Evolutionary conservation across 2,797 vertebrate species (phyloP).

Genomic region (Toxotes lorentzi): DNA sequence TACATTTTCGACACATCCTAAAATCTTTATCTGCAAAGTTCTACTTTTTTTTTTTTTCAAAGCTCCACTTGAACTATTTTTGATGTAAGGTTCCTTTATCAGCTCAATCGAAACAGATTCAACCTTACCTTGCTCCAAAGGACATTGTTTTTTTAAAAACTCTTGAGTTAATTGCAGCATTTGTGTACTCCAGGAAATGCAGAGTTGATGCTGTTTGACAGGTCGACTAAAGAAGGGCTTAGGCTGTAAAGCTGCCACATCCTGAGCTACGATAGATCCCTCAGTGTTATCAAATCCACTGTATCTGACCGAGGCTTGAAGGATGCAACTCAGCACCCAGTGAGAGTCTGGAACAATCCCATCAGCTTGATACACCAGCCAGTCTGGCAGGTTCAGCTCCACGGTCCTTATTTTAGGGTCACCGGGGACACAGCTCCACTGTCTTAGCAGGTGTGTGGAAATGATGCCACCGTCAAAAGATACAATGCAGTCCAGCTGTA

Average conservation of each 20-base stretch:
- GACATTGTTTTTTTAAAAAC: slow-evolving; percentile 73
- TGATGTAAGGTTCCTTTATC: background rate
- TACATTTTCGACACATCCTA: background rate
- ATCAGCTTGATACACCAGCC: slow-evolving; percentile 86
- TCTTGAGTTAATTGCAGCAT: slow-evolving; percentile 62
- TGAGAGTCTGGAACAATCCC: slow-evolving; percentile 77
- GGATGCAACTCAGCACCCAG: slow-evolving; percentile 79
- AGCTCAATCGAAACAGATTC: background rate
- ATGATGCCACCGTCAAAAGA: slow-evolving; percentile 75
- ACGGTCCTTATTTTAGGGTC: slow-evolving; percentile 53
- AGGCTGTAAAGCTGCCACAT: slow-evolving; percentile 66
- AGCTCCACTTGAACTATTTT: background rate
- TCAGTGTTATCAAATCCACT: slow-evolving; percentile 39
- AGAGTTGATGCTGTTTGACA: slow-evolving; percentile 81
- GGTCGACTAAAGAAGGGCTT: slow-evolving; percentile 76
- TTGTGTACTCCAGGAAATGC: slow-evolving; percentile 75
- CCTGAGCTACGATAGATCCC: slow-evolving; percentile 48
- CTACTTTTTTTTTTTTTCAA: background rate
- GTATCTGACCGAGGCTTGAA: slow-evolving; percentile 77
- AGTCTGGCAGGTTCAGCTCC: slow-evolving; percentile 82
- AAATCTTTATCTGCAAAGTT: background rate
- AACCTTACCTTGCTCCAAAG: slow-evolving; percentile 82
- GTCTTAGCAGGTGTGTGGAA: slow-evolving; percentile 63
- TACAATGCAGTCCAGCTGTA: slow-evolving; percentile 80
- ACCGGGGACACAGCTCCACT: slow-evolving; percentile 80